Conservation (phyloP, 2,113 vertebrate genomes). For the Leiothrix lutea region DNA sequence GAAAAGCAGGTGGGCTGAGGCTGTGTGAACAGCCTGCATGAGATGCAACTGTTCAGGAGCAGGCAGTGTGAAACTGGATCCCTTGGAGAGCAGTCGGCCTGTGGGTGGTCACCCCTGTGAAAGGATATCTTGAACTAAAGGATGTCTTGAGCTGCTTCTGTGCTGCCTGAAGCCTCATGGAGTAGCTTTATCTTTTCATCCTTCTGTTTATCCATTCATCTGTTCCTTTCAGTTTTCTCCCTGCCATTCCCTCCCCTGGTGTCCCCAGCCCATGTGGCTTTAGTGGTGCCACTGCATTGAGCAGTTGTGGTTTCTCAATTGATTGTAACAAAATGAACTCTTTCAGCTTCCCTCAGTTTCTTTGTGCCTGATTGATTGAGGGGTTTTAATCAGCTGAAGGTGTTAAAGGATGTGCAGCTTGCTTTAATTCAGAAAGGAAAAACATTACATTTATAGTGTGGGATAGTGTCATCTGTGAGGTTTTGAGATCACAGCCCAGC, state of each 20-base stretch:
- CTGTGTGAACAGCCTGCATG: neutral
- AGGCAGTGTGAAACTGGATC: neutral
- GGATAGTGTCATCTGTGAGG: neutral
- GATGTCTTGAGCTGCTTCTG: neutral
- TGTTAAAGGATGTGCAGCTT: neutral
- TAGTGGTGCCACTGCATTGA: neutral
- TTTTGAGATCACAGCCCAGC: neutral
- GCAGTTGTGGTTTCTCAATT: neutral
- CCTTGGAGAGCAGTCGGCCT: rapidly evolving
- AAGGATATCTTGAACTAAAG: neutral
- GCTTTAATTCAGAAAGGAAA: neutral
- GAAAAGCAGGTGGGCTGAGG: neutral
- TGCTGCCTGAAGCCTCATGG: neutral
- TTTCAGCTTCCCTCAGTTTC: neutral
- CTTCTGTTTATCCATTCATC: neutral
- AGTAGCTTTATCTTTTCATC: neutral
- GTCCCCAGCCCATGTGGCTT: neutral
- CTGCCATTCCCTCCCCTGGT: neutral
- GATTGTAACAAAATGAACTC: neutral
- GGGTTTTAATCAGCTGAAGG: neutral
- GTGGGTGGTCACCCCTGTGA: neutral
- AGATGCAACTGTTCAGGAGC: neutral
- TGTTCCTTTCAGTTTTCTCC: neutral
- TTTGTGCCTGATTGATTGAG: neutral
- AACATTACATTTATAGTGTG: neutral